Evolutionary conservation across 2,888 invertebrate species (phyloP).

Genomic region (Phaedon cochleariae): DNA sequence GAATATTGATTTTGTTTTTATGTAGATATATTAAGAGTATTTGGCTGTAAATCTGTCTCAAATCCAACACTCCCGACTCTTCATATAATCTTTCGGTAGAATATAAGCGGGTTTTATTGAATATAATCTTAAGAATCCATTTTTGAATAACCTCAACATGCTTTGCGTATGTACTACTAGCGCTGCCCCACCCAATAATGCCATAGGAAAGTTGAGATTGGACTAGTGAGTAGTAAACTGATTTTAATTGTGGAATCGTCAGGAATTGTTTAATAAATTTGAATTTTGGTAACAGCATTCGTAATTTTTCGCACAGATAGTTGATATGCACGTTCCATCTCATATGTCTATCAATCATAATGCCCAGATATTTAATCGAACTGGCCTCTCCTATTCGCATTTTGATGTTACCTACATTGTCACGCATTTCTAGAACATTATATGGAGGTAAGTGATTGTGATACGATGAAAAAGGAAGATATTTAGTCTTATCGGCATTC

Average conservation of each 20-base stretch:
- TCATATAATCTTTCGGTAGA: too few relatives aligned
- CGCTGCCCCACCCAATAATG: background rate
- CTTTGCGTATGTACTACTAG: background rate
- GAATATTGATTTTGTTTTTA: too few relatives aligned
- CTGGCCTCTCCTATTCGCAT: background rate
- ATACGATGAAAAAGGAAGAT: background rate
- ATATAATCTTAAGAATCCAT: too few relatives aligned
- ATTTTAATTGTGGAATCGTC: background rate
- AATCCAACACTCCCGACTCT: too few relatives aligned
- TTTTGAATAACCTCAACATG: background rate
- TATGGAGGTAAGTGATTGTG: background rate
- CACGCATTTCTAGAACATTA: background rate
- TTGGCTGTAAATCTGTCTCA: too few relatives aligned
- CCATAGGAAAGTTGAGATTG: background rate
- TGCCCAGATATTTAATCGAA: background rate
- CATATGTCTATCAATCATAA: background rate
- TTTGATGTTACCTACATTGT: background rate
- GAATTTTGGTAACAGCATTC: background rate
- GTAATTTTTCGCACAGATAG: background rate
- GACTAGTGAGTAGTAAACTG: background rate
- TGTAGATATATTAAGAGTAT: too few relatives aligned
- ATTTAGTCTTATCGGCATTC: conserved; percentile 1
- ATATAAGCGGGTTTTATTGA: too few relatives aligned
- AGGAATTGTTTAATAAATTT: background rate
- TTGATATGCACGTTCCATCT: background rate